These are phyloP conservation scores for Geophilus truncorum DNA, from an alignment of 2,888 invertebrate species.

Conservation along the genomic window DNA sequence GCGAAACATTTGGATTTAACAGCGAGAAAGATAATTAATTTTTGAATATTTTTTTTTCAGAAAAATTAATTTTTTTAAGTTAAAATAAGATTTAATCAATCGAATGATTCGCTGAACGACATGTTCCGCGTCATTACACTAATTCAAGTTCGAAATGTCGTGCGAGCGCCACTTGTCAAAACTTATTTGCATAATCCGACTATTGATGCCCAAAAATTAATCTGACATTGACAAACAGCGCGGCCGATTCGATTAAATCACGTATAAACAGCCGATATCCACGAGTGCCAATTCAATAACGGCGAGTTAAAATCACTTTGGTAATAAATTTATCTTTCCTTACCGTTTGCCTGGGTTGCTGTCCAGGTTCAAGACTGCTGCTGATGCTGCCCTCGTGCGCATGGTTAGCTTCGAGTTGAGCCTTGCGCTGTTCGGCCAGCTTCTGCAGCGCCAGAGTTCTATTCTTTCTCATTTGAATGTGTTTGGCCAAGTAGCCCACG, in stretches of 20 bases:
- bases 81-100: background rate
- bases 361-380: conserved; percentile 35
- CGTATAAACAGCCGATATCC: background rate
- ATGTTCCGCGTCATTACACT: background rate
- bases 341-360: conserved; percentile 38
- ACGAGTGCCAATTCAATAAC: too few relatives aligned
- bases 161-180: background rate
- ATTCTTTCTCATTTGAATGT: conserved; percentile 93
- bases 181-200: background rate
- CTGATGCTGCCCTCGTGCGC: conserved; percentile 32
- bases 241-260: background rate
- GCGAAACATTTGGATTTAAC: background rate
- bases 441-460: conserved; percentile 84
- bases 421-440: conserved; percentile 85
- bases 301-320: too few relatives aligned
- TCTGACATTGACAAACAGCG: background rate
- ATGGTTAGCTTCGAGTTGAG: conserved; percentile 52
- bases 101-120: background rate
- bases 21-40: too few relatives aligned
- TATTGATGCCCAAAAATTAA: background rate
- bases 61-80: background rate
- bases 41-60: too few relatives aligned
- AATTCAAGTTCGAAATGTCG: background rate
- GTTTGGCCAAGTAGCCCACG: conserved; percentile 95
- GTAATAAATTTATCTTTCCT: conserved; percentile 15